Percentiles rank a stretch among this genome's conserved stretches.
Conservation (phyloP, 1,140 invertebrate species). For the Penaeus vannamei region DNA sequence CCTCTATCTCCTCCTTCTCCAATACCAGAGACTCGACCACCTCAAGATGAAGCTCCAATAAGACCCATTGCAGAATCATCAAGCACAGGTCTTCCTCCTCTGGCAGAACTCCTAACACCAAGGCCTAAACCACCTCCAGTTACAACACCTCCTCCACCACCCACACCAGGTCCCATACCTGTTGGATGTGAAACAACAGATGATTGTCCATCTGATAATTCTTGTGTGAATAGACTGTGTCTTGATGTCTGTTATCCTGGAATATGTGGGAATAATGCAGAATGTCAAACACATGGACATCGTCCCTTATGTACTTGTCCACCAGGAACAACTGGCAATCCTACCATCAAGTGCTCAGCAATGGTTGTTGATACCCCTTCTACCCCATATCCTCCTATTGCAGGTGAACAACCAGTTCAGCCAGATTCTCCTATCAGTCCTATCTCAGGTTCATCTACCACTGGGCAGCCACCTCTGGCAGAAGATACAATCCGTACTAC, state of each 20-base stretch:
- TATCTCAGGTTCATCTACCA: constrained; percentile 14
- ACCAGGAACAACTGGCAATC: constrained; percentile 73
- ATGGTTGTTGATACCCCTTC: constrained; percentile 36
- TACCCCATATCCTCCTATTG: constrained; percentile 70
- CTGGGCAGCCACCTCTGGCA: constrained; percentile 17
- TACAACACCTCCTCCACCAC: constrained; percentile 45
- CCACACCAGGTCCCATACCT: constrained; percentile 69
- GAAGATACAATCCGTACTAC: constrained; percentile 14
- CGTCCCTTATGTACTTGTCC: constrained; percentile 69
- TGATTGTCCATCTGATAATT: constrained; percentile 75
- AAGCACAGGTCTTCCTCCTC: constrained; percentile 24
- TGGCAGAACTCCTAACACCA: constrained; percentile 21
- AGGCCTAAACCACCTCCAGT: constrained; percentile 27
- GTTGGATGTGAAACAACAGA: constrained; percentile 78
- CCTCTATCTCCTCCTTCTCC: background rate
- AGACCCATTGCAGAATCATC: background rate
- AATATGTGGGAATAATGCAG: constrained; percentile 72
- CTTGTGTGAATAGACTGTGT: constrained; percentile 67
- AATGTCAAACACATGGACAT: constrained; percentile 69
- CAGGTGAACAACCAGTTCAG: constrained; percentile 12
- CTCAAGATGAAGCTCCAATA: constrained; percentile 6
- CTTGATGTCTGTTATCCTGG: constrained; percentile 69
- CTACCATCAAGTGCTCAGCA: constrained; percentile 78
- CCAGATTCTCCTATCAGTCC: constrained; percentile 22
- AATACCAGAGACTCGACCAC: constrained; percentile 2